Base-by-base conservation (phyloP, 2,888 invertebrate species). In the Sylvicola cinctus region DNA sequence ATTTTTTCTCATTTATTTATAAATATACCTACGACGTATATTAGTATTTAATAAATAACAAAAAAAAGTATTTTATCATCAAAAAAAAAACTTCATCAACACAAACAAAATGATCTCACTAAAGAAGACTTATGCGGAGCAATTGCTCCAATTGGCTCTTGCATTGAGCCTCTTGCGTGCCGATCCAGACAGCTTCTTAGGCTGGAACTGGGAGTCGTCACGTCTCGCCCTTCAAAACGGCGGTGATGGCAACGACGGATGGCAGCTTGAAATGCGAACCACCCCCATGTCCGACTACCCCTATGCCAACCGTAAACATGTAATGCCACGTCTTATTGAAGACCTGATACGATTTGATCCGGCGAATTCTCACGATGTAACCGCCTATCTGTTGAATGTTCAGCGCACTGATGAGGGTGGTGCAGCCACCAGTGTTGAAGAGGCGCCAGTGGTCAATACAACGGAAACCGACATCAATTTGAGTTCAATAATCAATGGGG, bases 71-170 rank as follows among this genome's bases (percentile, higher is more conserved):
- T 17, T 31, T 16, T 31, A 17, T 17, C 8, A 31, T 17, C 16
- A 16, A 17, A 10, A 17, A 31, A 15, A 17, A 20, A 32, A 6
- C 15, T 4, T 7, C 3, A 23, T 29, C 16, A 14, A 29, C 23
- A 30, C 20, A 11, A 16, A 36, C 26, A 28, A 39, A 49, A 84
- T 84, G 83, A 65, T 83, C 60, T 74, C 76, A 46, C 59, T 80
- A 46, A 84, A 84, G 61, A 84, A 84, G 55, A 60, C 79, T 31
- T 79, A 79, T 48, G 71, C 78, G 33, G 79, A 81, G 52, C 83
- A 84, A 62, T 62, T 85, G 47, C 58, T 87, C 42, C 74, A 84
- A 54, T 61, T 85, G 44, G 77, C 87, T 44, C 55, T 90, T 52
- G 66, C 87, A 43, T 61, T 87, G 46, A 76, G 85, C 54, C 63